Evolutionary conservation across 2,113 vertebrate genomes (phyloP).

Genomic region (Hucho hucho): DNA sequence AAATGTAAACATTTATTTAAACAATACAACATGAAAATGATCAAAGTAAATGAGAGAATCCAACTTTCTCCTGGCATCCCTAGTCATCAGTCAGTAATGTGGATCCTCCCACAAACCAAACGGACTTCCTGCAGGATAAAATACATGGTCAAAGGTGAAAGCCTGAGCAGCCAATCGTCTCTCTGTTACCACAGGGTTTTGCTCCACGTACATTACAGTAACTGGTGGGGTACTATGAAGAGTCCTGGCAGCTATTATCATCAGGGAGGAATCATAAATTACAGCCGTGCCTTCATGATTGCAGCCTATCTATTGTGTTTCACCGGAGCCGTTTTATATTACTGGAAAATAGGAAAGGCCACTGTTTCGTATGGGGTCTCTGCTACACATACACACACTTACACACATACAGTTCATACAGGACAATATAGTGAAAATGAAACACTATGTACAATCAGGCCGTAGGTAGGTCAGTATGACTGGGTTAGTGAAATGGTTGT

Average conservation of each 20-base stretch:
- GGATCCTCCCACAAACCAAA: background rate
- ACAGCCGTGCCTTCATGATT: slow-evolving; percentile 68
- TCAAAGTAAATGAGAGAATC: background rate
- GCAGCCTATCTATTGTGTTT: slow-evolving; percentile 54
- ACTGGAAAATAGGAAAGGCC: slow-evolving; percentile 32
- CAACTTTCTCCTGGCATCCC: slow-evolving; percentile 19
- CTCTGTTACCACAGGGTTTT: slow-evolving; percentile 15
- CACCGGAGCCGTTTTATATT: slow-evolving; percentile 22
- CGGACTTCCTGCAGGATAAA: slow-evolving; percentile 9
- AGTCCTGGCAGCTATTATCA: slow-evolving; percentile 64
- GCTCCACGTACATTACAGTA: slow-evolving; percentile 13
- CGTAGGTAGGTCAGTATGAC: slow-evolving; percentile 60
- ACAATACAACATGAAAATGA: background rate
- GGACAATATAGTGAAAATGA: slow-evolving; percentile 3
- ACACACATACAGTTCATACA: slow-evolving; percentile 2
- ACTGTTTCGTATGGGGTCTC: slow-evolving; percentile 18
- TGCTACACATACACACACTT: slow-evolving; percentile 1
- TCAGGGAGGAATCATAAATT: slow-evolving; percentile 62
- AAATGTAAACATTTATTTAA: background rate
- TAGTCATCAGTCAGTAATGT: slow-evolving; percentile 1
- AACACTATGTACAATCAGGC: slow-evolving; percentile 34
- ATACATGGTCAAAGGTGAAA: slow-evolving; percentile 20
- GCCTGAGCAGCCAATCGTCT: slow-evolving; percentile 10
- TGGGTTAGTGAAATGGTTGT: slow-evolving; percentile 34
- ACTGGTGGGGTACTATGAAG: slow-evolving; percentile 39